Evolutionary conservation across 2,888 invertebrate genomes (phyloP), one percentile per base, ranked within the genome.

Genomic region (Drosophila eohydei): DNA sequence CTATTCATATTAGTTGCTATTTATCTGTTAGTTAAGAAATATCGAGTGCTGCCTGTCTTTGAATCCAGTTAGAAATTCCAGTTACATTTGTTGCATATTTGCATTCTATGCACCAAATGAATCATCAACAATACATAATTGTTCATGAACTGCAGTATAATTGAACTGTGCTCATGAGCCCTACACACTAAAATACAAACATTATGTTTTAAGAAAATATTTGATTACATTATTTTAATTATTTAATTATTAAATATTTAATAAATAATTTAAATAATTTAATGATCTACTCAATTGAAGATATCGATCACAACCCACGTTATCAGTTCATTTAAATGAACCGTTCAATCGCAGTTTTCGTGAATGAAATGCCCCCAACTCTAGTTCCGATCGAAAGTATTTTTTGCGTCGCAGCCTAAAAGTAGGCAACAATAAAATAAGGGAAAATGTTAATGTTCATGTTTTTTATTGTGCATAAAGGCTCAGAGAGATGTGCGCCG

Each of bases 401-500:
- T 8, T 81, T 75, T 70, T 86, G 69, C 71, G 75, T 63, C 68
- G 67, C 87, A 80, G 88, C 78, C 80, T 50, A 36, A 81, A 74
- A 81, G 79, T 76, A 73, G 70, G 66, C 86, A 78, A 54, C 71
- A 40, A 56, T 30, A 62, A 57, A 71, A 36, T 8, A n/a, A 3
- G 34, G 43, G 14, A 64, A 64, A 62, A 65, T 46, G 38, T 44
- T 65, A 50, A 61, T 51, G 62, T 41, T 64, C 28, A 54, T 69
- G 67, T 67, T 65, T 66, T 46, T 67, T 67, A 63, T 34, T 73
- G 46, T 44, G 21, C 28, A 36, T 36, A 52, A 41, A 14, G 41
- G 70, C 36, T 51, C 56, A 62, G 71, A 41, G 46, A 63, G 61
- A 67, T 61, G 64, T 58, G 43, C 56, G 56, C 43, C 32, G 60